phyloP scores from a whole-genome alignment of 2,797 vertebrate species.

The Rhinichthys osculus region DNA sequence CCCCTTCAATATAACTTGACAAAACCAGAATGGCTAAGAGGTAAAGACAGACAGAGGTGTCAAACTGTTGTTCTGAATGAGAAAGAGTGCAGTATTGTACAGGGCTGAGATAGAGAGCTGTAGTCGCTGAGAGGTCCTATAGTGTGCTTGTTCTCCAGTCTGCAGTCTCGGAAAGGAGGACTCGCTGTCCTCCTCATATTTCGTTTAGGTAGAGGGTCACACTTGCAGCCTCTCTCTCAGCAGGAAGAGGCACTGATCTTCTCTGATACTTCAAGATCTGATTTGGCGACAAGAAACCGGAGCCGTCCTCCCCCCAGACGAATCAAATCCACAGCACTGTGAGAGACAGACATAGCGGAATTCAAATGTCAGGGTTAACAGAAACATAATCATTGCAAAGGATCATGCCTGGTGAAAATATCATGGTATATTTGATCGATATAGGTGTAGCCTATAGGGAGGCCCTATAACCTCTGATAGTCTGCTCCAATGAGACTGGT shows the following conservation, averaged over 20 bases:
- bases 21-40: slow-evolving; percentile 3
- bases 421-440: background rate
- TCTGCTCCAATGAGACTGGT: slow-evolving; percentile 91
- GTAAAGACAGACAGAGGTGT: slow-evolving; percentile 15
- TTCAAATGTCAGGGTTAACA: background rate
- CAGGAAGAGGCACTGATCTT: slow-evolving; percentile 91
- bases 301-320: slow-evolving; percentile 89
- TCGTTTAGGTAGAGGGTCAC: slow-evolving; percentile 7
- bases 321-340: slow-evolving; percentile 94
- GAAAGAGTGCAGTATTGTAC: slow-evolving; percentile 36
- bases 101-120: slow-evolving; percentile 35
- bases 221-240: slow-evolving; percentile 63
- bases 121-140: slow-evolving; percentile 42
- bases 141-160: slow-evolving; percentile 54
- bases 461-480: slow-evolving; percentile 87
- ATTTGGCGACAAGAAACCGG: slow-evolving; percentile 94
- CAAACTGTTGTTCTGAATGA: slow-evolving; percentile 10
- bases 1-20: background rate
- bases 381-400: slow-evolving; percentile 17
- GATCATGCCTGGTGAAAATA: background rate
- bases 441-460: slow-evolving; percentile 18
- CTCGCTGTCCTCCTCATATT: slow-evolving; percentile 17
- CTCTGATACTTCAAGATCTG: slow-evolving; percentile 88
- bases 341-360: background rate
- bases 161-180: slow-evolving; percentile 1